Evolutionary conservation across 2,113 vertebrate species (phyloP), one percentile per base, ranked within the genome.

Genomic region (Thamnophis sirtalis): DNA sequence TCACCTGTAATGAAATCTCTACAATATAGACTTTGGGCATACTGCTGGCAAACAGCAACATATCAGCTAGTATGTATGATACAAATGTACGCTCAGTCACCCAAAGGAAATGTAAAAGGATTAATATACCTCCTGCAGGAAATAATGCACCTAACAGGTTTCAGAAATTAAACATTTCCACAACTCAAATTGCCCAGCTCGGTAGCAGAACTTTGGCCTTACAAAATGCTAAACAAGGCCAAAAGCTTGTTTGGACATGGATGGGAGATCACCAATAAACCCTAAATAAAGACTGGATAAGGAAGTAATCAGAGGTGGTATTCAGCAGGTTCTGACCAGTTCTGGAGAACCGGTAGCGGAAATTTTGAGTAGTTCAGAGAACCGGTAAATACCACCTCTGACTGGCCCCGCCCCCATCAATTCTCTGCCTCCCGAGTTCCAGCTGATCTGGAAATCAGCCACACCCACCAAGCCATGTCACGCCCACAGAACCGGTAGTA

Each of bases 1-100:
- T 93, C 90, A 93, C 60, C 56, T 84, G 48, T 85, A 92, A 89
- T 80, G 92, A 86, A 89, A 93, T 58, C 88, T 90, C 58, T 80
- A 86, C 73, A 58, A 88, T 58, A 90, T 68, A 94, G 86, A 93
- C 51, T 68, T 73, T 50, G 73, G 90, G 90, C 85, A 90, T 55
- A 54, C 51, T 91, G 85, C 54, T 63, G 55, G 90, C 88, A 92
- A 68, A 90, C 50, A 89, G 86, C 38, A 91, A 93, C 90, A 89
- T 86, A 86, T 90, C 22, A 63, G 92, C 55, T 58, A 73, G 55
- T 73, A 49, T 24, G 85, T 1, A 38, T 1, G 38, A 13, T 73
- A 56, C 43, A 80, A 73, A 85, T 60, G 24, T 88, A 56, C 49
- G 11, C 26, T 89, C 11, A n/a, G 49, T 90, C 86, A 86, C 63